Percentiles rank a stretch among this genome's conserved stretches.
These are phyloP conservation scores for Drosophila neotestacea DNA, from an alignment of 2,888 invertebrate genomes.

Conservation along the genomic window DNA sequence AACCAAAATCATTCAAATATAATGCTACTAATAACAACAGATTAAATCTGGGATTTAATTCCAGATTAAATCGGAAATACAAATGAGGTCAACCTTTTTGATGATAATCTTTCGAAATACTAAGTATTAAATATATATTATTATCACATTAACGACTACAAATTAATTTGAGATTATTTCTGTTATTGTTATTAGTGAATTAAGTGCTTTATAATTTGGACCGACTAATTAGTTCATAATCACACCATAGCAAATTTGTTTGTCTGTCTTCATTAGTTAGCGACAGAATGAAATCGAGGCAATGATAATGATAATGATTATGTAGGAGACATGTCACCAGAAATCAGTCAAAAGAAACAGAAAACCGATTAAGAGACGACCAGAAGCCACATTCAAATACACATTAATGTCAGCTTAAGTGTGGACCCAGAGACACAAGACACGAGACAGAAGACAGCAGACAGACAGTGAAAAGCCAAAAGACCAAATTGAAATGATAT, in stretches of 20 bases:
- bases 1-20: no score
- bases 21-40: no score
- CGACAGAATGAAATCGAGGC: not conserved
- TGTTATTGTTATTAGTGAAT: not conserved
- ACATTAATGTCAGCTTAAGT: conserved; percentile 76
- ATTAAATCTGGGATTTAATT: no score
- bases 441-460: conserved; percentile 1
- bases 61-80: no score
- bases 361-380: conserved; percentile 61
- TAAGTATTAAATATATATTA: not conserved
- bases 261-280: conserved; percentile 57
- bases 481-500: conserved; percentile 4
- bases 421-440: conserved; percentile 4
- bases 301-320: conserved; percentile 36
- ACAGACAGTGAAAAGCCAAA: conserved; percentile 30
- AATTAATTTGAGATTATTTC: not conserved
- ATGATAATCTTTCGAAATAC: no score
- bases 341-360: conserved; percentile 34
- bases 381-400: conserved; percentile 73
- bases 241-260: conserved; percentile 49
- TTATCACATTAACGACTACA: not conserved
- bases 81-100: no score
- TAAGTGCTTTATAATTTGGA: conserved; percentile 15
- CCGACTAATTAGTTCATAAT: conserved; percentile 53
- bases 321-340: conserved; percentile 48